Evolutionary conservation across 2,888 invertebrate genomes (phyloP).

Genomic region (Drosophila anomalipes): DNA sequence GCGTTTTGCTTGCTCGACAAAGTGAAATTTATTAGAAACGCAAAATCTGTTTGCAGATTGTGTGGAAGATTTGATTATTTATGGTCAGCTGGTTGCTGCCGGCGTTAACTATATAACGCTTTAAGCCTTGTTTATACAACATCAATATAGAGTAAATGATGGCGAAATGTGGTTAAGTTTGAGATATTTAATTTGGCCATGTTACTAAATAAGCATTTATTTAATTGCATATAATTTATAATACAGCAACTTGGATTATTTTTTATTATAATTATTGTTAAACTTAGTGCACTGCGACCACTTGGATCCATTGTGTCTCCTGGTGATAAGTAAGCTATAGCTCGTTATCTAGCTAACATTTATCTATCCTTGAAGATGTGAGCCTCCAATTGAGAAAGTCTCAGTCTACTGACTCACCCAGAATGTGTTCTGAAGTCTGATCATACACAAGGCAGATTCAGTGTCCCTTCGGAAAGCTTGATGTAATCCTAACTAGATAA

Average conservation of each 20-base stretch:
- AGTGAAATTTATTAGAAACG: conserved; percentile 81
- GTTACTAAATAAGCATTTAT: background rate
- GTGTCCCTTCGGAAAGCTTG: background rate
- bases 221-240: background rate
- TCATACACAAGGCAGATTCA: too few relatives aligned
- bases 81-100: conserved; percentile 62
- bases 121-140: conserved; percentile 1
- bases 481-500: too few relatives aligned
- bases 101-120: conserved; percentile 15
- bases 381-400: background rate
- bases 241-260: background rate
- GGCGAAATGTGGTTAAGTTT: background rate
- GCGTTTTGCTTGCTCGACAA: conserved; percentile 56
- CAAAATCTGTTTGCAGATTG: conserved; percentile 80
- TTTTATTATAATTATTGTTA: background rate
- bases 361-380: background rate
- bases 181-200: background rate
- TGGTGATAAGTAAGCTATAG: background rate
- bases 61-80: conserved; percentile 76
- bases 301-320: background rate
- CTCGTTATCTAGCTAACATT: background rate
- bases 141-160: background rate
- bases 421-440: background rate
- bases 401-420: background rate
- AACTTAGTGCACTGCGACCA: background rate